Conservation (phyloP, 1,140 invertebrate species). For the Drosophila oshimai region DNA sequence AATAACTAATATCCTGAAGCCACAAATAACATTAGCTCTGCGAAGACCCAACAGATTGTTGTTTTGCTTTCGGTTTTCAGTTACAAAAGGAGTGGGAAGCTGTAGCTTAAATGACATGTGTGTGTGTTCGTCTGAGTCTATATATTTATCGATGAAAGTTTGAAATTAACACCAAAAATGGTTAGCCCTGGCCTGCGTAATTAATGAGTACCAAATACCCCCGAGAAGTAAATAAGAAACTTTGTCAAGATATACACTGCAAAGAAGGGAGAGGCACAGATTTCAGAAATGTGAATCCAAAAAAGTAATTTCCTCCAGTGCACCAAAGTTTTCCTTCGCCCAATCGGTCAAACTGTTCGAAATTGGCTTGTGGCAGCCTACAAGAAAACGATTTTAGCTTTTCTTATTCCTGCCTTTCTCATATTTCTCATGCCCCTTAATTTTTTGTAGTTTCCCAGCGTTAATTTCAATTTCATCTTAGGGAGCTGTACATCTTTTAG, state of each 20-base stretch:
- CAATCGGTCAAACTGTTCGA: constrained; percentile 69
- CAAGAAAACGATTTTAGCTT: constrained; percentile 72
- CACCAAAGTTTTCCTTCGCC: constrained; percentile 51
- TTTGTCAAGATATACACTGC: constrained; percentile 43
- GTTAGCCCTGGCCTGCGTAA: constrained; percentile 52
- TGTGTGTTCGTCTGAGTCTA: constrained; percentile 18
- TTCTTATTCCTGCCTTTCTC: neutral
- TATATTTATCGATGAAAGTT: constrained; percentile 68
- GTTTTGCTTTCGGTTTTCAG: constrained; percentile 73
- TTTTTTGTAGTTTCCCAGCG: constrained; percentile 17
- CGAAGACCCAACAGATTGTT: constrained; percentile 42
- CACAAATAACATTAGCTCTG: constrained; percentile 68
- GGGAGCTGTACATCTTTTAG: constrained; percentile 22
- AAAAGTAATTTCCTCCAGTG: constrained; percentile 12
- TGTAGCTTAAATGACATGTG: constrained; percentile 31
- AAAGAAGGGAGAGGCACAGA: neutral
- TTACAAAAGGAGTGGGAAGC: constrained; percentile 57
- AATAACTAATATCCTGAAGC: constrained; percentile 77
- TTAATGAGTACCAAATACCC: constrained; percentile 73
- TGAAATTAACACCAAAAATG: constrained; percentile 76
- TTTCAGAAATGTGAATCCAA: neutral
- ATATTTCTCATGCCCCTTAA: neutral
- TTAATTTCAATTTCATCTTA: constrained; percentile 36
- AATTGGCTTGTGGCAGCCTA: constrained; percentile 51
- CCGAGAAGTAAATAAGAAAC: constrained; percentile 42